A percentile compares a stretch with the other conserved stretches of the same genome.
Evolutionary conservation across 2,797 vertebrate species (phyloP).

Genomic region (Notolepis coatsorum): DNA sequence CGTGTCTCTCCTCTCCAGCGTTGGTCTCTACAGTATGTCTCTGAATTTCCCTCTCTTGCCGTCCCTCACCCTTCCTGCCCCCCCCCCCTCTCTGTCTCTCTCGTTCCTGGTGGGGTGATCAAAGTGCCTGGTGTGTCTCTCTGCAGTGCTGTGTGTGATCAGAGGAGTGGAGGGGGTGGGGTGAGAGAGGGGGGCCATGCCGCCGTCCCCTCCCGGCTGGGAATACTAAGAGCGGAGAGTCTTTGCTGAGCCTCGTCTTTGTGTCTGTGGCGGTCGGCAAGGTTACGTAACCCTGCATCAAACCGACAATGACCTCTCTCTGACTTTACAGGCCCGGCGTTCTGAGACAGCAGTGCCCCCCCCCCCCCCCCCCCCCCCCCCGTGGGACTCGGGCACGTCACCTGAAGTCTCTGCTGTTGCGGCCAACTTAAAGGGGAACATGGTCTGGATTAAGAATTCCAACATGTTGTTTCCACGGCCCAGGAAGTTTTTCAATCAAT

Average conservation of each 20-base stretch:
- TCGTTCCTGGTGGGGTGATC: slow-evolving; percentile 50
- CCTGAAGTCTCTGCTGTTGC: slow-evolving; percentile 8
- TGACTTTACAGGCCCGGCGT: slow-evolving; percentile 61
- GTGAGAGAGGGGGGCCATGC: slow-evolving; percentile 30
- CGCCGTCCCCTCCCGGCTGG: slow-evolving; percentile 55
- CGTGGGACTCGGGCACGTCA: slow-evolving; percentile 7
- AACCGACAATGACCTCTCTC: slow-evolving; percentile 56
- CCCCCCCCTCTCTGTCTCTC: slow-evolving; percentile 8
- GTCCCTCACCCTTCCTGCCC: slow-evolving; percentile 13
- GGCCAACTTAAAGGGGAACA: slow-evolving; percentile 15
- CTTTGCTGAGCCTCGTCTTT: too few species aligned
- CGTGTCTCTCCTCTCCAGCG: slow-evolving; percentile 23
- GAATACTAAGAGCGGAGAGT: slow-evolving; percentile 59
- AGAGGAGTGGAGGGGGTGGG: slow-evolving; percentile 11
- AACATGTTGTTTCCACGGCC: too few species aligned
- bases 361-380: slow-evolving; percentile 18
- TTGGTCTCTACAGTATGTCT: slow-evolving; percentile 20
- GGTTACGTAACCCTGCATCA: slow-evolving; percentile 68
- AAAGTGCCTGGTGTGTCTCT: slow-evolving; percentile 50
- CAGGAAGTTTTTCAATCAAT: too few species aligned
- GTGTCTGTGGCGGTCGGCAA: too few species aligned
- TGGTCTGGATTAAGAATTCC: too few species aligned
- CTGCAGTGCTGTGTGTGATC: slow-evolving; percentile 58
- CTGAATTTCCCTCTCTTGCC: too few species aligned
- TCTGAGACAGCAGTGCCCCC: background rate